These are phyloP conservation scores for Macrotrachela quadricornifera DNA, from an alignment of 1,140 invertebrate genomes.

Conservation along the genomic window DNA sequence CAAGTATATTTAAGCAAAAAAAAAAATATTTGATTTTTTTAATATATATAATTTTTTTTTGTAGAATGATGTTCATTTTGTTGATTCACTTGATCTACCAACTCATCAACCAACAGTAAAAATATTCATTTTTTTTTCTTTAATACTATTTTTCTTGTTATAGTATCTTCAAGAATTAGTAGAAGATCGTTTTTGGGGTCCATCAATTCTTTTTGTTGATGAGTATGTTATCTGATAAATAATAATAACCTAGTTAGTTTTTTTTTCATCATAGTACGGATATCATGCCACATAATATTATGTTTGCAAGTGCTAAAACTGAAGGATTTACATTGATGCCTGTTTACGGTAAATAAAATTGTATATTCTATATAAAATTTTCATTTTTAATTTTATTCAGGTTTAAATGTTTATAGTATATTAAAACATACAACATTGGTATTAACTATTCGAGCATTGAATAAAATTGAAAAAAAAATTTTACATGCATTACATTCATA, in stretches of 20 bases:
- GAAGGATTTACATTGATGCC: conserved; percentile 81
- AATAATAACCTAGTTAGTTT: not conserved
- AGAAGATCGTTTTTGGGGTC: conserved; percentile 67
- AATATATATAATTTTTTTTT: not conserved
- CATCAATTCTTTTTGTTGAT: conserved; percentile 79
- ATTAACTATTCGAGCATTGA: not conserved
- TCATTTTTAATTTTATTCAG: not conserved
- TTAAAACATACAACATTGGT: conserved; percentile 8
- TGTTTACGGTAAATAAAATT: conserved; percentile 47
- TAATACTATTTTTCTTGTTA: conserved; percentile 10
- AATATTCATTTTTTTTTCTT: not conserved
- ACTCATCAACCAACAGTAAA: conserved; percentile 34
- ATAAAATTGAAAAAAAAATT: not conserved
- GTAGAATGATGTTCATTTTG: conserved; percentile 70
- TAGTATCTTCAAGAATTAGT: conserved; percentile 54
- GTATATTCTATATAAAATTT: not conserved
- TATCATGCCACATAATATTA: conserved; percentile 62
- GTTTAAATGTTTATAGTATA: conserved; percentile 8
- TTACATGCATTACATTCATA: not conserved
- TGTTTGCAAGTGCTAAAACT: conserved; percentile 48
- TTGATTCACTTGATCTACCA: conserved; percentile 62
- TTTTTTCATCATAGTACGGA: conserved; percentile 46
- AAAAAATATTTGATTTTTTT: no score
- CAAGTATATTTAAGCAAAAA: conserved; percentile 35
- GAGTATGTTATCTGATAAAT: conserved; percentile 34